Evolutionary conservation across 2,888 invertebrate species (phyloP).

Genomic region (Amphipyra tragopoginis): DNA sequence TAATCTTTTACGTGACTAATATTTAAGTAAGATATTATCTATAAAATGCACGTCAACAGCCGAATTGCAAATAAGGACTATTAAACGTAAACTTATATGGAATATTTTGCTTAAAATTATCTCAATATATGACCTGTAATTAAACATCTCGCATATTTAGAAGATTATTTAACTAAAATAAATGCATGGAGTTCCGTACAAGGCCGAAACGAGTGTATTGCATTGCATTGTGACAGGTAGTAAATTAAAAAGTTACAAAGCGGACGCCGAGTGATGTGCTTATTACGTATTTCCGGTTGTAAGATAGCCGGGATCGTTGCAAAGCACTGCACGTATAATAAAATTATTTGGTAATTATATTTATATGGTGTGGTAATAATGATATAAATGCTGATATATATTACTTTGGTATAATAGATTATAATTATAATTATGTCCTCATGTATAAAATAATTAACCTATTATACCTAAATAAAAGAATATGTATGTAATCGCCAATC

Average conservation of each 20-base stretch:
- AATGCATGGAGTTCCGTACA: constrained; percentile 38
- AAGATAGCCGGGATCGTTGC: constrained; percentile 14
- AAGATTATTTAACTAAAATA: constrained; percentile 34
- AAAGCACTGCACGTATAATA: constrained; percentile 19
- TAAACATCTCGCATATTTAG: constrained; percentile 28
- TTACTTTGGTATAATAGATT: no score
- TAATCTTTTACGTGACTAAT: not conserved
- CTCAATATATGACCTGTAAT: constrained; percentile 5
- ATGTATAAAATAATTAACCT: no score
- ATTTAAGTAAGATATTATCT: constrained; percentile 8
- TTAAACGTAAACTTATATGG: not conserved
- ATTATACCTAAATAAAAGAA: no score
- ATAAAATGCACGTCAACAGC: not conserved
- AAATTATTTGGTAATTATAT: constrained; percentile 19
- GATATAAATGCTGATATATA: constrained; percentile 1
- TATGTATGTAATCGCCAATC: no score
- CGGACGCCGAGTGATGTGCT: constrained; percentile 34
- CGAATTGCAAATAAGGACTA: constrained; percentile 3
- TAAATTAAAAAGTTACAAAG: constrained; percentile 59
- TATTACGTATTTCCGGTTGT: constrained; percentile 49
- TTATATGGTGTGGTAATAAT: constrained; percentile 4
- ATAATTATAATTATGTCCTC: no score
- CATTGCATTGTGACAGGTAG: constrained; percentile 52
- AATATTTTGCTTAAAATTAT: constrained; percentile 24
- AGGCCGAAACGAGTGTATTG: constrained; percentile 18